phyloP scores from a whole-genome alignment of 2,888 invertebrate genomes.

The Rutpela maculata region DNA sequence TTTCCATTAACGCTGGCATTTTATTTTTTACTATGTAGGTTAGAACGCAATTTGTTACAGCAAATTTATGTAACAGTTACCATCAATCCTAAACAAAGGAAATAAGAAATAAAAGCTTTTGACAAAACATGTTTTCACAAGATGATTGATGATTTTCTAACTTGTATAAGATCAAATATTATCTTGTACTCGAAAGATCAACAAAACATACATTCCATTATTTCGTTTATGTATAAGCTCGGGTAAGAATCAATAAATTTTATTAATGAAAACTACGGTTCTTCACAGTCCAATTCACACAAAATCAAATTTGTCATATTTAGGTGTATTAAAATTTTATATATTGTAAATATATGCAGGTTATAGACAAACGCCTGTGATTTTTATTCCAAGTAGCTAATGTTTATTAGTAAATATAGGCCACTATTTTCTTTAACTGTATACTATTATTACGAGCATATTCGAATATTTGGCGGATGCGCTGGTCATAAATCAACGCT shows the following conservation, averaged over 20 bases:
- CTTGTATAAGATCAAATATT: conserved; percentile 22
- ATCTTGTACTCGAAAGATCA: conserved; percentile 29
- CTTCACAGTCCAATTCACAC: background rate
- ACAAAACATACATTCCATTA: conserved; percentile 29
- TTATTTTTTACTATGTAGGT: conserved; percentile 18
- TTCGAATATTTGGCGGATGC: no score
- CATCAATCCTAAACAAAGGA: conserved; percentile 23
- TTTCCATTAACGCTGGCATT: background rate
- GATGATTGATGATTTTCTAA: conserved; percentile 33
- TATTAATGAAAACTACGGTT: background rate
- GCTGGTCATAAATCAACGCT: no score
- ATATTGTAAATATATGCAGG: no score
- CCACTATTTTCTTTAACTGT: no score
- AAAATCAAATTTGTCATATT: background rate
- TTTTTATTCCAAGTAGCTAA: no score
- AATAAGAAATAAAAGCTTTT: conserved; percentile 23
- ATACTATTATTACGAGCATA: no score
- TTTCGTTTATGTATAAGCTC: conserved; percentile 21
- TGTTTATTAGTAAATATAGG: no score
- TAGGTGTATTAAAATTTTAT: no score
- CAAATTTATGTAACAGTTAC: conserved; percentile 26
- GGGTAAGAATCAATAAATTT: conserved; percentile 18
- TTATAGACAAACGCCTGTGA: no score
- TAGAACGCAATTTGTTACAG: conserved; percentile 24
- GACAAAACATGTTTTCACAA: conserved; percentile 31